Base-by-base conservation (phyloP, 2,113 vertebrate genomes). In the Neofelis nebulosa region DNA sequence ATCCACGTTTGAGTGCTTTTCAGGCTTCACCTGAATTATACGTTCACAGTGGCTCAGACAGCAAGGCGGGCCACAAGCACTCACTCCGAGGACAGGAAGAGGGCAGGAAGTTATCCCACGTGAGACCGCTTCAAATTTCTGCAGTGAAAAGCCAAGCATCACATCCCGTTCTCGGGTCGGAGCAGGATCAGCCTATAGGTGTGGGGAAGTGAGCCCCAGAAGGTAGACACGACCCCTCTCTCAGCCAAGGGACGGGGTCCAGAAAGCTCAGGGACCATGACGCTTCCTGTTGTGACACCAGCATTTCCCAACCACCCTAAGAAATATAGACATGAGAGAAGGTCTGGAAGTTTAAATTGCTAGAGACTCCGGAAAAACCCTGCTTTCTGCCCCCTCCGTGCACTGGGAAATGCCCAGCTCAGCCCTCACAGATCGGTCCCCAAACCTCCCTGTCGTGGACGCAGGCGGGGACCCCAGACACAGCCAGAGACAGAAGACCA, bases 341-440 rank as follows among this genome's bases (percentile, higher is more conserved):
- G 41, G 41, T 57, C 86, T 88, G 48, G 36, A 31, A 73, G 79
- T 36, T 76, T n/a, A 66, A 78, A 82, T 50, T 23, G 48, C 29
- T n/a, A 3, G 15, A 76, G 2, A 48, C 93, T 76, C 96, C 79
- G 55, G 91, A 89, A 96, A 93, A 97, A 55, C 29, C 84, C 41
- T 23, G 18, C 31, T 89, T 94, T 83, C 79, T 97, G 94, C 94
- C 96, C 83, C 97, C 96, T 90, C 97, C 96, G 76, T 31, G 83
- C 71, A 91, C 97, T 96, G 97, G 96, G 97, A 94, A 73, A 69
- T 78, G 96, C 96, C 97, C 86, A 63, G 10, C 5, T 66, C 19
- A 6, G 1, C 1, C 15, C 95, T 81, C 95, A 18, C 57, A 95
- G 91, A 78, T 94, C 92, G 91, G 78, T 95, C 96, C 80, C 95